Conservation (phyloP, 2,797 vertebrate species). For the Spinibarbus caldwelli region DNA sequence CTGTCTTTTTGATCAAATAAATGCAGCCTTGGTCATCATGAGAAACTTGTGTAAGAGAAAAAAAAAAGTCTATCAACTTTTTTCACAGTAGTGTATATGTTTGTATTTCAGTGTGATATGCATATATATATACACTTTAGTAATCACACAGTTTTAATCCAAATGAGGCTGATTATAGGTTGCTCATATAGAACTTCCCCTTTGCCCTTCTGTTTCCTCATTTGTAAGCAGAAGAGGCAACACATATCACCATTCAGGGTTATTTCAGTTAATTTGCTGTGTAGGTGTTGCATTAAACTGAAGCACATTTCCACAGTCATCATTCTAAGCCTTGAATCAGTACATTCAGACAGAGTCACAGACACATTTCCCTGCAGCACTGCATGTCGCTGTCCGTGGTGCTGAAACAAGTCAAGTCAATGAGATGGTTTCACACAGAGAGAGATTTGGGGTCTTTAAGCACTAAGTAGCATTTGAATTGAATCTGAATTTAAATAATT, state of each 20-base stretch:
- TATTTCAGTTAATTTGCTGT: conserved; percentile 4
- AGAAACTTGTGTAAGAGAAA: background rate
- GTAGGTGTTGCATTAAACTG: conserved; percentile 3
- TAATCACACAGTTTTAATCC: background rate
- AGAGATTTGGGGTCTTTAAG: background rate
- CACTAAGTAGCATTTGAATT: background rate
- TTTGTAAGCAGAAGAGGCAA: background rate
- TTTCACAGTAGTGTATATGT: background rate
- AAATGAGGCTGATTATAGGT: conserved; percentile 9
- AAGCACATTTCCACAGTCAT: background rate
- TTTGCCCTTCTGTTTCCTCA: conserved; percentile 16
- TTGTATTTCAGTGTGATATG: background rate
- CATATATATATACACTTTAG: background rate
- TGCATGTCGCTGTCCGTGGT: conserved; percentile 3
- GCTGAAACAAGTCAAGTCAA: conserved; percentile 23
- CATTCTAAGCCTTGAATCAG: background rate
- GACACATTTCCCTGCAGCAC: background rate
- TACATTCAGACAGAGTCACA: background rate
- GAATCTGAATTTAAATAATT: background rate
- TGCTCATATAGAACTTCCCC: background rate
- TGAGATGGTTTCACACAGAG: background rate
- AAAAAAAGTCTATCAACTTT: too few relatives aligned
- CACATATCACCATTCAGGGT: background rate
- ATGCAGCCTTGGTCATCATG: too few relatives aligned
- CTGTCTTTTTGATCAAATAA: too few relatives aligned